Evolutionary conservation across 2,888 invertebrate genomes (phyloP), one percentile per base, ranked within the genome.

Genomic region (Tenthredo notha): DNA sequence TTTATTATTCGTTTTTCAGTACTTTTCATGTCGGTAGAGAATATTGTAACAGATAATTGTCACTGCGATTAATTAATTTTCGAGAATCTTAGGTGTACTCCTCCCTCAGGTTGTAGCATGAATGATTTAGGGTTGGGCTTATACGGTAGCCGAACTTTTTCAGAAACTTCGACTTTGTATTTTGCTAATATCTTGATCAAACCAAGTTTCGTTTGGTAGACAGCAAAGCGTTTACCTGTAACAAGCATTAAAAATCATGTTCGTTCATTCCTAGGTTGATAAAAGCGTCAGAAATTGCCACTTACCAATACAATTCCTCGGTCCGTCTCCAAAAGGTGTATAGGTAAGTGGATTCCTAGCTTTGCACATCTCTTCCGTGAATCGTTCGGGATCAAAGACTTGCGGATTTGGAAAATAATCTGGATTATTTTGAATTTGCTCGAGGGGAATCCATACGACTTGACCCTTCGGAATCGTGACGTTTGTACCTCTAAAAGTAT

Each of bases 201-300:
- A 6, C 93, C 94, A 0, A 93, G 84, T 90, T 94, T 94, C 0
- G 93, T 88, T 88, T 94, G 93, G 85, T 89, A 88, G 2, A 88
- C 84, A 6, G 89, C 92, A 82, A 92, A 92, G 33, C 91, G 88
- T 21, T 89, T 87, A 12, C 91, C 91, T 92, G 75, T 72, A 78
- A 18, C 86, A 78, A 15, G 25, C 29, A 9, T 47, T 25, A n/a
- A 18, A 78, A 2, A 33, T 75, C 47, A 50, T 25, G 37, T 37
- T 9, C 18, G 50, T 54, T 84, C 37, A 78, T n/a, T n/a, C 18
- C 15, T 3, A 37, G 0, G 15, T 74, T 21, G 10, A 18, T 4
- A 25, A 58, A n/a, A 2, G 18, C 54, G 33, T 47, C 29, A 74
- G 21, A 2, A 21, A 58, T 43, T 75, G 0, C 47, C 50, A 47